Evolutionary conservation across 1,140 invertebrate genomes (phyloP).

Genomic region (Diachasmimorpha longicaudata): DNA sequence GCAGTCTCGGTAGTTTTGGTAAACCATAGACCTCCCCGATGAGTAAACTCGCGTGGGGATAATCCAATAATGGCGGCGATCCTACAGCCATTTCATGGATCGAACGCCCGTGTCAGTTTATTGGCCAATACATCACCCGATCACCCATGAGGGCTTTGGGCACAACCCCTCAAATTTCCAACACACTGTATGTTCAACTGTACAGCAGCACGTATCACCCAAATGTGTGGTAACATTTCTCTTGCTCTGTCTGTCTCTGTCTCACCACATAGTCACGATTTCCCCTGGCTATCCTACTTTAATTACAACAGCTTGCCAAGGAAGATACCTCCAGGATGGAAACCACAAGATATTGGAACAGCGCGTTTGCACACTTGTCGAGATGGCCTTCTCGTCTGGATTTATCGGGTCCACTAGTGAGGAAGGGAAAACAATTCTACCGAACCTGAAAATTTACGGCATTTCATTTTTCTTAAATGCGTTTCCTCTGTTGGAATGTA

Average conservation of each 20-base stretch:
- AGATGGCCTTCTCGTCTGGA: slow-evolving; percentile 23
- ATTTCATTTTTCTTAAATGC: too few species aligned
- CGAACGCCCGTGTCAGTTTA: slow-evolving; percentile 57
- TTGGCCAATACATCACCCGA: slow-evolving; percentile 56
- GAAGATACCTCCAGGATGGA: slow-evolving; percentile 21
- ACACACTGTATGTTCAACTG: neutral
- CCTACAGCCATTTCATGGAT: slow-evolving; percentile 54
- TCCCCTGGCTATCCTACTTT: slow-evolving; percentile 27
- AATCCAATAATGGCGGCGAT: slow-evolving; percentile 55
- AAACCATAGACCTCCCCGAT: slow-evolving; percentile 12
- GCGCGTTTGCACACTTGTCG: neutral
- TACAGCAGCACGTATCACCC: slow-evolving; percentile 14
- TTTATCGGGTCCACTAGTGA: slow-evolving; percentile 23
- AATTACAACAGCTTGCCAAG: slow-evolving; percentile 26
- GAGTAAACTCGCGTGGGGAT: slow-evolving; percentile 30
- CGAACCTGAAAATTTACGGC: too few species aligned
- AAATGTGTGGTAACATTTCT: neutral
- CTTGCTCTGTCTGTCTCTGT: neutral
- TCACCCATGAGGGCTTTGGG: slow-evolving; percentile 36
- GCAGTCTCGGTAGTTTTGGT: neutral
- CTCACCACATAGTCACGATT: slow-evolving; percentile 12
- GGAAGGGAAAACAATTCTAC: neutral
- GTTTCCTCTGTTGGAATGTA: too few species aligned
- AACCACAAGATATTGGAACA: slow-evolving; percentile 34
- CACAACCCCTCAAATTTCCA: slow-evolving; percentile 13